A percentile compares a stretch with the other conserved stretches of the same genome.
Evolutionary conservation across 2,888 invertebrate species (phyloP).

Genomic region (Daptonema setosum): DNA sequence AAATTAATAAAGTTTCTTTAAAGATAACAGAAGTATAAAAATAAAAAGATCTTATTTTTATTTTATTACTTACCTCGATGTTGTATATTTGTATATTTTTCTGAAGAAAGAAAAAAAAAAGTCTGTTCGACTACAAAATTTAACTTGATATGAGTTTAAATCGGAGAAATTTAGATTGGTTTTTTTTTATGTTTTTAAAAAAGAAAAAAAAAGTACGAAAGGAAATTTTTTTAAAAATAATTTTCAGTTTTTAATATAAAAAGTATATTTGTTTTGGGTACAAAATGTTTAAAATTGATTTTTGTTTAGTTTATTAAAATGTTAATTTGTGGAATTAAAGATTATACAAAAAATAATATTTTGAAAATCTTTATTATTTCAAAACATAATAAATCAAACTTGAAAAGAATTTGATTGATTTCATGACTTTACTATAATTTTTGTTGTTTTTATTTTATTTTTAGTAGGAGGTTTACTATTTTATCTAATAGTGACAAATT

Average conservation of each 20-base stretch:
- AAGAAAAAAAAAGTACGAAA: conserved; percentile 4
- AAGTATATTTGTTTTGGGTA: conserved; percentile 12
- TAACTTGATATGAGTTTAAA: too few relatives aligned
- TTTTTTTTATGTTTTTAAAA: conserved; percentile 8
- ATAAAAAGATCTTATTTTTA: too few relatives aligned
- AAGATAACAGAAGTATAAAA: too few relatives aligned
- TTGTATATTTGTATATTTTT: too few relatives aligned
- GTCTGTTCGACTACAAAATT: too few relatives aligned
- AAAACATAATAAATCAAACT: not conserved
- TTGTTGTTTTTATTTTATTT: conserved; percentile 16
- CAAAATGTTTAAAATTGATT: conserved; percentile 9
- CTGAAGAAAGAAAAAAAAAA: too few relatives aligned
- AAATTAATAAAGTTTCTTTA: too few relatives aligned
- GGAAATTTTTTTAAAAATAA: not conserved
- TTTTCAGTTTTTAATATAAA: not conserved
- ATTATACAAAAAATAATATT: conserved; percentile 15
- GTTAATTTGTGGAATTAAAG: conserved; percentile 16
- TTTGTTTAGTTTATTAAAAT: conserved; percentile 12
- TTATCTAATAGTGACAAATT: conserved; percentile 12
- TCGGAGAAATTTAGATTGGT: too few relatives aligned
- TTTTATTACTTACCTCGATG: too few relatives aligned
- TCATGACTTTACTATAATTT: conserved; percentile 16
- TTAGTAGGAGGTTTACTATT: conserved; percentile 12
- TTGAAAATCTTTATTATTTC: conserved; percentile 12
- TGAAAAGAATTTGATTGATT: conserved; percentile 13